Base-by-base conservation (phyloP, 2,888 invertebrate genomes). In the Lumbricus terrestris region DNA sequence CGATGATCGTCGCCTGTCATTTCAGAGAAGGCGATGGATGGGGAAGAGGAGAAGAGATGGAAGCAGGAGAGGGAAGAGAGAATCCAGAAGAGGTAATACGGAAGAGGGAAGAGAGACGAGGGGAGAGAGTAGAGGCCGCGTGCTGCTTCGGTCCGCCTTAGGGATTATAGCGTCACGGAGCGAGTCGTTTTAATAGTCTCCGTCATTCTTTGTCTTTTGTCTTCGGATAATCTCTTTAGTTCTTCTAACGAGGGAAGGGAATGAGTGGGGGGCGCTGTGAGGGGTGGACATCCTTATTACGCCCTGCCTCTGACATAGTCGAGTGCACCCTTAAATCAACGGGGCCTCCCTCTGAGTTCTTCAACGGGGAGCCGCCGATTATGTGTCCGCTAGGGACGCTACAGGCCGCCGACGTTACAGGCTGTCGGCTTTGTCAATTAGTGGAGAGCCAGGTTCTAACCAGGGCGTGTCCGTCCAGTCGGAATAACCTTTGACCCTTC, bases 271-370 rank as follows among this genome's bases (percentile, higher is more conserved):
- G 69, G n/a, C 69, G 29, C n/a, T 69, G 69, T 29, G 34, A 83
- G 4, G 15, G 35, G 85, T 23, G 34, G 85, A 35, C 34, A 37
- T 85, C 85, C 85, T 85, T 85, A 85, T 85, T 85, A 85, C 20
- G 85, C 18, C 85, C 85, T 34, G 33, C 35, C 34, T 29, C 35
- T 18, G 85, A 85, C 85, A 85, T 20, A 37, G 37, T 35, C 85
- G 37, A 85, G 85, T 69, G 69, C n/a, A 85, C 37, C 85, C 85
- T 35, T 85, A 85, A 85, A 85, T 85, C 85, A 37, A 34, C 34
- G 33, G 34, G n/a, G 35, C 35, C 37, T 35, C 85, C 85, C 20
- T 85, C 85, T 18, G 37, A 85, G 35, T 34, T 35, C 85, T 37
- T 37, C 35, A 37, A 37, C 85, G 37, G 85, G 85, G 85, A 8